Evolutionary conservation across 2,113 vertebrate genomes (phyloP).

Genomic region (Hiodon alosoides): DNA sequence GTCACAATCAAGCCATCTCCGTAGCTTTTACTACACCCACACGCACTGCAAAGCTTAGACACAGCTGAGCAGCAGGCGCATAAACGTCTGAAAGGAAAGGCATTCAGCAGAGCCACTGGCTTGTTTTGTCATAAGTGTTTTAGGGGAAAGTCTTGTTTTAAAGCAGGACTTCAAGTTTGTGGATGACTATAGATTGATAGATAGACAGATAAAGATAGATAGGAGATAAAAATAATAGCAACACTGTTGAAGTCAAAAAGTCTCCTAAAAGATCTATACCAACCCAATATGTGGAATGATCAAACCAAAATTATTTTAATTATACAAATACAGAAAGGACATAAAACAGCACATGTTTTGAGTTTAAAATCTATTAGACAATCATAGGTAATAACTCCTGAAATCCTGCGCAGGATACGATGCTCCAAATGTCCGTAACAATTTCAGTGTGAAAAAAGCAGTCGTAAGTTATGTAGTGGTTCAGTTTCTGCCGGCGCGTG

Average conservation of each 20-base stretch:
- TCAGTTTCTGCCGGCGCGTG: background rate
- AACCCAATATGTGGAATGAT: background rate
- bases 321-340: too few relatives aligned
- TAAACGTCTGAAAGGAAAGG: conserved; percentile 1
- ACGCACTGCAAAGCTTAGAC: background rate
- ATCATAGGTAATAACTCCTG: too few relatives aligned
- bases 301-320: background rate
- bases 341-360: too few relatives aligned
- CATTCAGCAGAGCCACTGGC: background rate
- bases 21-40: background rate
- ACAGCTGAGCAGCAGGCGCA: background rate
- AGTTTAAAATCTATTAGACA: too few relatives aligned
- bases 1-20: conserved; percentile 1
- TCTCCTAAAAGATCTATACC: too few relatives aligned
- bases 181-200: too few relatives aligned
- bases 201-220: background rate
- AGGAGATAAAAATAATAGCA: background rate
- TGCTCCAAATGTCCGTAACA: too few relatives aligned
- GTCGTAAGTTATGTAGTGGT: background rate
- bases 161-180: too few relatives aligned
- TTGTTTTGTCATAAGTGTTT: conserved; percentile 1
- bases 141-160: background rate
- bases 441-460: too few relatives aligned
- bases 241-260: background rate
- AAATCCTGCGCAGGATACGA: too few relatives aligned